phyloP scores from a whole-genome alignment of 2,113 vertebrate genomes.

The Daubentonia madagascariensis region DNA sequence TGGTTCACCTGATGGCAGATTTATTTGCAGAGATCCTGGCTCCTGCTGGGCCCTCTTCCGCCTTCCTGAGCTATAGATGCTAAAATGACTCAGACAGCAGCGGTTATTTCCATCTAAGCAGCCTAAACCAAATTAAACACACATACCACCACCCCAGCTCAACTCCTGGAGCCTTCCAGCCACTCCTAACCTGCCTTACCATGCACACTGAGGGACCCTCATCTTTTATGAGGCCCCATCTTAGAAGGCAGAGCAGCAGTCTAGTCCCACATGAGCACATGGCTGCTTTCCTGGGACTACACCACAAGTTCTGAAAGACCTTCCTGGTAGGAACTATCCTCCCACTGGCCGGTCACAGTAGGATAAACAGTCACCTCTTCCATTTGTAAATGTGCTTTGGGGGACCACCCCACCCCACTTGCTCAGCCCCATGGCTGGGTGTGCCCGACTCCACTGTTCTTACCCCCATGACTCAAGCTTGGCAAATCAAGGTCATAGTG shows the following conservation, averaged over 20 bases:
- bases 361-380: neutral
- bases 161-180: neutral
- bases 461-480: neutral
- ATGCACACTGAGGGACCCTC: neutral
- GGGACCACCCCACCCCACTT: neutral
- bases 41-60: constrained; percentile 50
- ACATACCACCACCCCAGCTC: neutral
- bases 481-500: neutral
- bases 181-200: neutral
- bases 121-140: neutral
- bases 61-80: constrained; percentile 37
- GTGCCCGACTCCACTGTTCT: neutral
- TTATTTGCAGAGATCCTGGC: constrained; percentile 62
- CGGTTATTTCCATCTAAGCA: constrained; percentile 29
- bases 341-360: neutral
- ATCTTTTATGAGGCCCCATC: neutral
- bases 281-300: neutral
- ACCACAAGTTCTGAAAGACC: neutral
- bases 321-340: neutral
- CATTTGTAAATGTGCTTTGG: neutral
- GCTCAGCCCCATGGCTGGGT: neutral
- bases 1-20: constrained; percentile 4
- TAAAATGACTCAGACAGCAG: constrained; percentile 26
- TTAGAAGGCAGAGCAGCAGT: neutral
- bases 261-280: neutral